A percentile compares a stretch with the other conserved stretches of the same genome.
phyloP scores from a whole-genome alignment of 2,888 invertebrate genomes.

The Scrobipalpa atriplicella region DNA sequence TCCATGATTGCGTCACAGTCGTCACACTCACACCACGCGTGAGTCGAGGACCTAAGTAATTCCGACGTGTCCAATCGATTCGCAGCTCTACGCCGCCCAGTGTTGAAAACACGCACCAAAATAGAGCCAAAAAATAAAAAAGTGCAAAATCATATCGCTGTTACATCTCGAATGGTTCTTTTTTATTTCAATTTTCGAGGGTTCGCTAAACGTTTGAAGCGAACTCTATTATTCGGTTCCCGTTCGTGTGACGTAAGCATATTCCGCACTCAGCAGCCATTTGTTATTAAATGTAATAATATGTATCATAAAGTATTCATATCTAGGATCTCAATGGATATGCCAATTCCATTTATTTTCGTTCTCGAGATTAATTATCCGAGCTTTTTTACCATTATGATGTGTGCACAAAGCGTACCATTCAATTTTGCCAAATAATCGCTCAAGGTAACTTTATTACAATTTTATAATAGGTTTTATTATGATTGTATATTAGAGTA shows the following conservation, averaged over 20 bases:
- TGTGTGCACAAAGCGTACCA: slow-evolving; percentile 25
- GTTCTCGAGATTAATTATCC: slow-evolving; percentile 42
- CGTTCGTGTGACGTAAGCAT: slow-evolving; percentile 76
- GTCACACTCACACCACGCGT: not conserved
- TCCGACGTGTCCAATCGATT: slow-evolving; percentile 58
- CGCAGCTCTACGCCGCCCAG: slow-evolving; percentile 57
- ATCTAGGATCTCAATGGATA: slow-evolving; percentile 77
- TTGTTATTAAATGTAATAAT: slow-evolving; percentile 80
- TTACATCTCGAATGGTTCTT: slow-evolving; percentile 79
- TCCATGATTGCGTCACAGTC: slow-evolving; percentile 30
- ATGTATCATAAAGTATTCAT: slow-evolving; percentile 80
- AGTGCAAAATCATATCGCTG: slow-evolving; percentile 81
- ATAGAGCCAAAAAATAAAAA: slow-evolving; percentile 64
- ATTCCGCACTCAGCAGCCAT: slow-evolving; percentile 71
- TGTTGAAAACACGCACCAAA: slow-evolving; percentile 70
- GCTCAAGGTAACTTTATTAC: not conserved
- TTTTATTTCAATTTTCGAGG: slow-evolving; percentile 81
- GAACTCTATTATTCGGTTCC: slow-evolving; percentile 79
- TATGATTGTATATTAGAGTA: slow-evolving; percentile 2
- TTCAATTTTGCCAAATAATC: not conserved
- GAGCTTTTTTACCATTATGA: slow-evolving; percentile 23
- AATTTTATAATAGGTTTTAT: not conserved
- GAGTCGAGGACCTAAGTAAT: too few species aligned
- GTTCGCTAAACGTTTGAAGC: slow-evolving; percentile 79
- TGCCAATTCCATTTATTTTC: slow-evolving; percentile 65